Evolutionary conservation across 2,113 vertebrate species (phyloP), one percentile per base, ranked within the genome.

Genomic region (Heptranchias perlo): DNA sequence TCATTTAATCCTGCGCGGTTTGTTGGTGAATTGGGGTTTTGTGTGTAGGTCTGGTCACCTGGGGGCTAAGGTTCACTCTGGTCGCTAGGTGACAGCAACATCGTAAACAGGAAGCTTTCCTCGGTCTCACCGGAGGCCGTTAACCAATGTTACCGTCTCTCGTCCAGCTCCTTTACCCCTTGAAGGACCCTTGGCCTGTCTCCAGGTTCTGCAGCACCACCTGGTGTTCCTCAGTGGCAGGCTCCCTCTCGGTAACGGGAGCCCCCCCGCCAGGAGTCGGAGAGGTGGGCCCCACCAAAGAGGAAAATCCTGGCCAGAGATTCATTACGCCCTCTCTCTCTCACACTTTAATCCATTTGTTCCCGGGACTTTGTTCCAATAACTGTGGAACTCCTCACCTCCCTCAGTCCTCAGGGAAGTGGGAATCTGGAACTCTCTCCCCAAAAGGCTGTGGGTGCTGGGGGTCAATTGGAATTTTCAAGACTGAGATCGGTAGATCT

Each of bases 11-110:
- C 58, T 39, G 35, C 23, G 58, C 58, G n/a, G 62, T 93, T 93
- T 16, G n/a, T n/a, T 62, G 61, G 89, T 93, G 61, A 93, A 93
- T n/a, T 1, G 54, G 47, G 58, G 54, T 39, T 61, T 93, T 39
- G n/a, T 93, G 35, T 39, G 89, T 62, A 39, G 14, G 62, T 93
- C 89, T 62, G n/a, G 35, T 93, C n/a, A 93, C 89, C 89, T 93
- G 89, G 54, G n/a, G 89, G 89, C 58, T 62, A 62, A 35, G n/a
- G 31, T 61, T 62, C 58, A 62, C 54, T 93, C 89, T 21, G 58
- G 61, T 62, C 54, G 62, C 18, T 2, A 62, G 21, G 54, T 93
- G 89, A 21, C 4, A n/a, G n/a, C 35, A 39, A 61, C 89, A n/a
- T 18, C 58, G 0, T 18, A n/a, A 91, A n/a, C 52, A 91, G 52